A percentile compares a stretch with the other conserved stretches of the same genome.
Conservation (phyloP, 2,888 invertebrate species). For the Euproctis similis region DNA sequence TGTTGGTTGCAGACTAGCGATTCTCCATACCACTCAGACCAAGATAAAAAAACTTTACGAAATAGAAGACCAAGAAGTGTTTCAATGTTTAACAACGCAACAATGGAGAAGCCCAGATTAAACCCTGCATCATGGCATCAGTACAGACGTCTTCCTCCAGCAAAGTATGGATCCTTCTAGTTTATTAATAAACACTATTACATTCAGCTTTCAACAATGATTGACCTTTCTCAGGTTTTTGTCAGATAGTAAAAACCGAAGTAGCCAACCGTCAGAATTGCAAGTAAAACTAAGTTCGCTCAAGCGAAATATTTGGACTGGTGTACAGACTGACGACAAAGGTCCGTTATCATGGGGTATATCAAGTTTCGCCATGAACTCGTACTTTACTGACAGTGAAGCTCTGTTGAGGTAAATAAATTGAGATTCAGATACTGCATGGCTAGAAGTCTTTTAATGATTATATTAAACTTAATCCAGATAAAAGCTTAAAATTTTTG, state of each 20-base stretch:
- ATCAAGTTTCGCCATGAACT: conserved; percentile 73
- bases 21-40: conserved; percentile 64
- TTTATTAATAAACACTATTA: too few species aligned
- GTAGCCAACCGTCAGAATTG: conserved; percentile 74
- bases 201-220: not conserved
- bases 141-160: conserved; percentile 59
- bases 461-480: not conserved
- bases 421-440: too few species aligned
- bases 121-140: conserved; percentile 72
- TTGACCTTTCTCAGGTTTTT: conserved; percentile 39
- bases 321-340: conserved; percentile 67
- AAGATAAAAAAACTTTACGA: conserved; percentile 50
- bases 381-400: conserved; percentile 75
- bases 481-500: too few species aligned
- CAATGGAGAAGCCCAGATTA: conserved; percentile 51
- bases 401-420: conserved; percentile 74
- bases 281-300: conserved; percentile 81
- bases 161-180: conserved; percentile 39
- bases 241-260: conserved; percentile 56
- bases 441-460: not conserved
- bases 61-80: conserved; percentile 62
- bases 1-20: conserved; percentile 57
- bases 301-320: conserved; percentile 85
- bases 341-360: conserved; percentile 82
- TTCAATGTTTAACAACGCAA: conserved; percentile 57